These are phyloP conservation scores for Copidosoma floridanum DNA, from an alignment of 1,140 invertebrate species.

Conservation along the genomic window DNA sequence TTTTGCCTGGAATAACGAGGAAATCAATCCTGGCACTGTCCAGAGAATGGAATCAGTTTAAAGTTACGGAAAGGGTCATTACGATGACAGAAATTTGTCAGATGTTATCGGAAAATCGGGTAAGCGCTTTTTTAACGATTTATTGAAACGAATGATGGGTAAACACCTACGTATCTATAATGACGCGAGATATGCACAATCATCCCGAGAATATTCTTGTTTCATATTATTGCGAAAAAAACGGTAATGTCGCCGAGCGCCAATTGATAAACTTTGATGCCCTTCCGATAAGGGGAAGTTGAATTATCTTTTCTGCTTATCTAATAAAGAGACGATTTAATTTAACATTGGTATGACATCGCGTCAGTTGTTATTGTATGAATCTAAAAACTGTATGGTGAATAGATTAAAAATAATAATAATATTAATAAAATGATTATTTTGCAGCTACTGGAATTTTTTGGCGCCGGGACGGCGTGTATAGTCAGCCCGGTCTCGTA, in stretches of 20 bases:
- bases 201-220: background rate
- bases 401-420: too few relatives aligned
- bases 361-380: too few relatives aligned
- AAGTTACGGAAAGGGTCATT: slow-evolving; percentile 78
- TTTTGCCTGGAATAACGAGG: slow-evolving; percentile 91
- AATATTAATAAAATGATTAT: background rate
- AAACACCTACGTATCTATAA: too few relatives aligned
- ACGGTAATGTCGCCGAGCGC: background rate
- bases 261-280: slow-evolving; percentile 9
- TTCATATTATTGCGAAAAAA: background rate
- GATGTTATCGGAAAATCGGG: slow-evolving; percentile 76
- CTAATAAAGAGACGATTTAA: too few relatives aligned
- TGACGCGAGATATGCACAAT: too few relatives aligned
- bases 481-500: slow-evolving; percentile 85
- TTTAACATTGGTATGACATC: too few relatives aligned
- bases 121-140: too few relatives aligned
- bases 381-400: too few relatives aligned
- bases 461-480: slow-evolving; percentile 93
- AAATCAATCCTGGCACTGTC: slow-evolving; percentile 82
- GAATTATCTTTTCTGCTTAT: too few relatives aligned
- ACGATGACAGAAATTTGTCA: slow-evolving; percentile 83
- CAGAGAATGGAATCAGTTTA: slow-evolving; percentile 83
- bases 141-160: too few relatives aligned
- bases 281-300: background rate
- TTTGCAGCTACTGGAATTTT: slow-evolving; percentile 84